These are phyloP conservation scores for Pollenia griseotomentosa DNA, from an alignment of 2,888 invertebrate genomes.

Conservation along the genomic window DNA sequence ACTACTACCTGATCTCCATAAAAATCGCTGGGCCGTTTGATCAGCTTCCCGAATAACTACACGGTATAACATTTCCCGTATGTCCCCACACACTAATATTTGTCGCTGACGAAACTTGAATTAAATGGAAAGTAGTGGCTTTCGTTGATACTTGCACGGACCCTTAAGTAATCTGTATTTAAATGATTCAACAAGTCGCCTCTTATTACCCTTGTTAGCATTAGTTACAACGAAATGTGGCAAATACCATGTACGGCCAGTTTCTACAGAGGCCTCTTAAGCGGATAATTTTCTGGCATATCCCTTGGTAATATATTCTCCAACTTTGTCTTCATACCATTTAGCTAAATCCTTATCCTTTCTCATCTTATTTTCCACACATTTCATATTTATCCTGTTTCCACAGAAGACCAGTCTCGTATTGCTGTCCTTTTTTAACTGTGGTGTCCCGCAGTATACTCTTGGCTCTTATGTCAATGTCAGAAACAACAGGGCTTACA, in stretches of 20 bases:
- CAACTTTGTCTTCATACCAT: background rate
- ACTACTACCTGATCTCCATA: background rate
- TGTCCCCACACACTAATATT: background rate
- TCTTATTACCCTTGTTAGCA: background rate
- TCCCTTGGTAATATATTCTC: background rate
- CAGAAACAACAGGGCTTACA: no score
- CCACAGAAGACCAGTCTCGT: no score
- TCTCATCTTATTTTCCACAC: background rate
- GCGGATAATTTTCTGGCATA: no score
- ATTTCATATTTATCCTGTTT: no score
- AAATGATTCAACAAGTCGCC: background rate
- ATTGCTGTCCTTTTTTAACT: no score
- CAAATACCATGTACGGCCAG: background rate
- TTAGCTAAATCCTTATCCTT: background rate
- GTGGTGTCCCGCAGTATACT: no score
- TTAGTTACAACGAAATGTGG: background rate
- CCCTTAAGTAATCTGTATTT: background rate
- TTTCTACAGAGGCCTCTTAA: no score
- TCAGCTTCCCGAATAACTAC: background rate
- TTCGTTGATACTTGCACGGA: background rate
- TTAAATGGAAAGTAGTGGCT: background rate
- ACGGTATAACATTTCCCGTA: background rate
- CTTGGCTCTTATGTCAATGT: no score
- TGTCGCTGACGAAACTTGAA: background rate
- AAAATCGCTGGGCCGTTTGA: background rate